Evolutionary conservation across 2,888 invertebrate genomes (phyloP).

Genomic region (Athalia cordata): DNA sequence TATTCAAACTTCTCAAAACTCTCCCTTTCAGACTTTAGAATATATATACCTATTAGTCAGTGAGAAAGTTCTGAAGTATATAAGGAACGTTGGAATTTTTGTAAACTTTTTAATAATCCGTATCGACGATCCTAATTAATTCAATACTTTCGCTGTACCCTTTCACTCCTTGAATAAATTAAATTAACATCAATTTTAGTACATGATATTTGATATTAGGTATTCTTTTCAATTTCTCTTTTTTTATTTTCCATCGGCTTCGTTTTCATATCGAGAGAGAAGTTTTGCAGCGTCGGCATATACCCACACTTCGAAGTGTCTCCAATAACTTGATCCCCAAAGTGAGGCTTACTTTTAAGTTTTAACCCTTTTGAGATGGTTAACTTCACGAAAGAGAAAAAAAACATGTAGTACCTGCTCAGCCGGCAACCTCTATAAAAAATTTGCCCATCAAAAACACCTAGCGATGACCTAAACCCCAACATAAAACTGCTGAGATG

Average conservation of each 20-base stretch:
- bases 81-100: too few species aligned
- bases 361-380: slow-evolving; percentile 28
- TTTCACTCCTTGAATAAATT: too few species aligned
- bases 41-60: too few species aligned
- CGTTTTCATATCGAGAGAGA: too few species aligned
- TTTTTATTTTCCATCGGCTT: background rate
- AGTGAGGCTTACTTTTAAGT: slow-evolving; percentile 1
- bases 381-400: slow-evolving; percentile 13
- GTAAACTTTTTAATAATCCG: too few species aligned
- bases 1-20: too few species aligned
- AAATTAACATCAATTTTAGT: too few species aligned
- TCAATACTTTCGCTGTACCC: too few species aligned
- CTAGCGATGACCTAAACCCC: background rate
- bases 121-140: too few species aligned
- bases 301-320: slow-evolving; percentile 36
- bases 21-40: too few species aligned
- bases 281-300: too few species aligned
- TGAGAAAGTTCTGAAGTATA: too few species aligned
- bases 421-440: slow-evolving; percentile 32
- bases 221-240: background rate
- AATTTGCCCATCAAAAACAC: slow-evolving; percentile 15
- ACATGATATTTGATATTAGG: background rate
- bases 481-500: slow-evolving; percentile 19
- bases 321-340: slow-evolving; percentile 47
- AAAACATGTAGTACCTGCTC: slow-evolving; percentile 10